Evolutionary conservation across 2,113 vertebrate genomes (phyloP).

Genomic region (Petaurus breviceps): DNA sequence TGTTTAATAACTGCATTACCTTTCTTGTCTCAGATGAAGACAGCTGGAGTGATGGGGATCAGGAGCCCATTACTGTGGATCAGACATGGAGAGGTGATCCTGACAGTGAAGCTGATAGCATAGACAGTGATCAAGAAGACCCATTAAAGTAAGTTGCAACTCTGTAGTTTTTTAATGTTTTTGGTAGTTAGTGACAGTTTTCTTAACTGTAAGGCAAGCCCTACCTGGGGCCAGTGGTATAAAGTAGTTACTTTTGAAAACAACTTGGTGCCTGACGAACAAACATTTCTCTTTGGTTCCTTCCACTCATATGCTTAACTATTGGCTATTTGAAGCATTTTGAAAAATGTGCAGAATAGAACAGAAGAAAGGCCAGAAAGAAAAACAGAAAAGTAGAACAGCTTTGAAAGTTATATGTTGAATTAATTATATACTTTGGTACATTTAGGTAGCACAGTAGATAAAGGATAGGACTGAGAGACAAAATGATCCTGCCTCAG

Average conservation of each 20-base stretch:
- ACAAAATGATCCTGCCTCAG: too few species aligned
- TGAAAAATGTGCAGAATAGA: background rate
- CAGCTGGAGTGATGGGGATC: constrained; percentile 96
- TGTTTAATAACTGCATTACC: constrained; percentile 57
- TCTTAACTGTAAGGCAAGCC: background rate
- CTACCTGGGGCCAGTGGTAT: background rate
- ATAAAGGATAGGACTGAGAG: too few species aligned
- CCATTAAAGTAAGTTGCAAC: constrained; percentile 92
- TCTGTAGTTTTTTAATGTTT: constrained; percentile 49
- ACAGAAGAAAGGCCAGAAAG: background rate
- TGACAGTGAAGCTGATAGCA: constrained; percentile 97
- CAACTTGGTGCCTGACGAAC: background rate
- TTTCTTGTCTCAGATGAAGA: constrained; percentile 91
- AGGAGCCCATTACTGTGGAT: constrained; percentile 92
- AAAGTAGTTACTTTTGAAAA: background rate
- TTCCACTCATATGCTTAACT: background rate
- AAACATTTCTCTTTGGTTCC: background rate
- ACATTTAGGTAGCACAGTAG: too few species aligned
- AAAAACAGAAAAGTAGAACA: background rate
- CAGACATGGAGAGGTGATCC: constrained; percentile 98
- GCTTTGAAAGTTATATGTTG: background rate
- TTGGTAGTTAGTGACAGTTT: constrained; percentile 20
- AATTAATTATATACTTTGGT: background rate
- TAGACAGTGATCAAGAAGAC: constrained; percentile 98
- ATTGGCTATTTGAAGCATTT: background rate